A percentile compares a stretch with the other conserved stretches of the same genome.
These are phyloP conservation scores for Athalia cordata DNA, from an alignment of 2,888 invertebrate species.

Conservation along the genomic window DNA sequence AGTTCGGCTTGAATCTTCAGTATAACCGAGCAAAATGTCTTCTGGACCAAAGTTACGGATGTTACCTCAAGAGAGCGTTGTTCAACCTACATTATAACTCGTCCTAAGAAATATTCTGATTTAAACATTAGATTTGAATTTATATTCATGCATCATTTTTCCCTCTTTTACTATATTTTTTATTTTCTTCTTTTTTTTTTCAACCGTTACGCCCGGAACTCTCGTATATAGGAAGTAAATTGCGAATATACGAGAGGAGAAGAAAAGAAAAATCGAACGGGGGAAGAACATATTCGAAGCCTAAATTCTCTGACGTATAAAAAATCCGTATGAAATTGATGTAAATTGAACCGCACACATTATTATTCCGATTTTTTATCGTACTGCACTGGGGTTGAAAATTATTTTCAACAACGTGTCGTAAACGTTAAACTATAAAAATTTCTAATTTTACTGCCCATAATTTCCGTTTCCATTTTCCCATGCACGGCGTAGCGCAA, in stretches of 20 bases:
- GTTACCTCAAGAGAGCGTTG: background rate
- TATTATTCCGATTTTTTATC: too few species aligned
- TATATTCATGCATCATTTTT: background rate
- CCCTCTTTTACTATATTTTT: background rate
- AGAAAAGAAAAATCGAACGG: too few species aligned
- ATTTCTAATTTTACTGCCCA: conserved; percentile 9
- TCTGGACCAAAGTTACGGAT: conserved; percentile 38
- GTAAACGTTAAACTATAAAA: background rate
- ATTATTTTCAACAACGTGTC: too few species aligned
- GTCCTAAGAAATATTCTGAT: conserved; percentile 23
- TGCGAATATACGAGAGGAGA: background rate
- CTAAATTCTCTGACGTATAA: too few species aligned
- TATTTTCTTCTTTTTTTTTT: background rate
- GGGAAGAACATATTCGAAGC: too few species aligned
- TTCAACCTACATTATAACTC: background rate
- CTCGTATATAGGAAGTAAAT: background rate
- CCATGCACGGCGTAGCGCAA: background rate
- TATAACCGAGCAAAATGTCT: background rate
- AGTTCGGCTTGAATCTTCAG: background rate
- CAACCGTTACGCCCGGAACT: background rate
- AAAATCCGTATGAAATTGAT: too few species aligned
- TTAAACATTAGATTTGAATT: conserved; percentile 41
- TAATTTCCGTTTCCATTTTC: conserved; percentile 29
- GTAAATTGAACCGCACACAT: too few species aligned
- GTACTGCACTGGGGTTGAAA: too few species aligned